Percentiles rank a stretch among this genome's conserved stretches.
These are phyloP conservation scores for Caranx ignobilis DNA, from an alignment of 2,113 vertebrate species.

Conservation along the genomic window DNA sequence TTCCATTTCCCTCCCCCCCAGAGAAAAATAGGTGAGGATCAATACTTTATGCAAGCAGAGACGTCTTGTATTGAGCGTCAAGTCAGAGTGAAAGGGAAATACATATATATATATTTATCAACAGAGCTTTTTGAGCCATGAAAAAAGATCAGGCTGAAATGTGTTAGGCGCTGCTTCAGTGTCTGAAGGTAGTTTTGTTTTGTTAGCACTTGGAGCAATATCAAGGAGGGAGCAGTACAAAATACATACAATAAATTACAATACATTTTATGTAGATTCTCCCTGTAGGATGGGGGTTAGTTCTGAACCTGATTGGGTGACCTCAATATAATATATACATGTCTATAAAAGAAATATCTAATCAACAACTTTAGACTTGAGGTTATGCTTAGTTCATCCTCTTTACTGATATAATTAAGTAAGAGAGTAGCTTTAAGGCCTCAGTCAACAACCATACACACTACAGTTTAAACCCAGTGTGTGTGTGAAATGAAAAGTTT, in stretches of 20 bases:
- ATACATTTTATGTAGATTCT: neutral
- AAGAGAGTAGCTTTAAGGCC: too few species aligned
- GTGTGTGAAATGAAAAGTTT: too few species aligned
- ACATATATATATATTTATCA: conserved; percentile 4
- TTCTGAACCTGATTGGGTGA: neutral
- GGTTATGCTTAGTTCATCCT: too few species aligned
- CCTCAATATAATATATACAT: neutral
- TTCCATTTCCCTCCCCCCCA: conserved; percentile 43
- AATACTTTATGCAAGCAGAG: conserved; percentile 54
- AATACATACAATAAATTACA: neutral
- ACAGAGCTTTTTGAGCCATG: conserved; percentile 9
- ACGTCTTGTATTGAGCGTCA: conserved; percentile 52
- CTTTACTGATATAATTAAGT: too few species aligned
- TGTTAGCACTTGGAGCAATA: neutral
- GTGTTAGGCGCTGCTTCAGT: neutral
- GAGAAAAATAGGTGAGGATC: conserved; percentile 56
- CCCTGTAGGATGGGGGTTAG: too few species aligned
- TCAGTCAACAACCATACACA: too few species aligned
- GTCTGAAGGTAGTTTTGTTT: neutral
- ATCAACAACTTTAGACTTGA: neutral
- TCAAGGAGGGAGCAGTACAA: neutral
- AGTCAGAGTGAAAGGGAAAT: neutral
- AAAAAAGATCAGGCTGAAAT: conserved; percentile 14
- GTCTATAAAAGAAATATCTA: neutral
- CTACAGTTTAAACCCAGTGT: too few species aligned